A percentile compares a stretch with the other conserved stretches of the same genome.
Conservation (phyloP, 2,797 vertebrate genomes). For the Syngnathus rostellatus region DNA sequence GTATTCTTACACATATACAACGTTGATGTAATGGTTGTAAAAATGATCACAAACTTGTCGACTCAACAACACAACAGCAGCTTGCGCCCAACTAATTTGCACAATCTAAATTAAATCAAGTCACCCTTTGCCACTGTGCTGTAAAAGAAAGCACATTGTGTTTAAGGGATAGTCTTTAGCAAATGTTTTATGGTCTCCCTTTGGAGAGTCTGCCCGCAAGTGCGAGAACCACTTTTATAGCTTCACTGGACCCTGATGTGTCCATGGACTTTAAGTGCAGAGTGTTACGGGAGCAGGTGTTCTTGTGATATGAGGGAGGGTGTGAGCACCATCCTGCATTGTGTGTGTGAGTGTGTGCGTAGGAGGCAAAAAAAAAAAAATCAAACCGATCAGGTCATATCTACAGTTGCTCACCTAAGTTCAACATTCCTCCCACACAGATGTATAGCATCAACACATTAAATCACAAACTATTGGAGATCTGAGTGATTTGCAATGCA, state of each 20-base stretch:
- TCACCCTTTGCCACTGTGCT: background rate
- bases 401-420: conserved; percentile 21
- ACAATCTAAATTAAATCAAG: conserved; percentile 1
- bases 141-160: background rate
- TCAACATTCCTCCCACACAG: conserved; percentile 20
- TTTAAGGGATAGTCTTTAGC: conserved; percentile 16
- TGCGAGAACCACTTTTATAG: conserved; percentile 54
- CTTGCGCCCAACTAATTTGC: background rate
- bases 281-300: conserved; percentile 53
- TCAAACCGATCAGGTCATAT: conserved; percentile 44
- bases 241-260: conserved; percentile 33
- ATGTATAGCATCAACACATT: conserved; percentile 1
- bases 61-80: background rate
- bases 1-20: background rate
- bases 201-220: conserved; percentile 30
- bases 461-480: background rate
- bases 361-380: conserved; percentile 26
- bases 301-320: conserved; percentile 18
- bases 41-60: background rate
- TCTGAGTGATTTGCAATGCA: background rate
- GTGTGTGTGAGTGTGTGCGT: conserved; percentile 7
- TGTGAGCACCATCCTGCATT: conserved; percentile 34
- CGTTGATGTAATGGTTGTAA: background rate
- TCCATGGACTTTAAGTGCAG: conserved; percentile 34
- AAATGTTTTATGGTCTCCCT: conserved; percentile 33